Evolutionary conservation across 2,888 invertebrate genomes (phyloP), one percentile per base, ranked within the genome.

Genomic region (Patella caerulea): DNA sequence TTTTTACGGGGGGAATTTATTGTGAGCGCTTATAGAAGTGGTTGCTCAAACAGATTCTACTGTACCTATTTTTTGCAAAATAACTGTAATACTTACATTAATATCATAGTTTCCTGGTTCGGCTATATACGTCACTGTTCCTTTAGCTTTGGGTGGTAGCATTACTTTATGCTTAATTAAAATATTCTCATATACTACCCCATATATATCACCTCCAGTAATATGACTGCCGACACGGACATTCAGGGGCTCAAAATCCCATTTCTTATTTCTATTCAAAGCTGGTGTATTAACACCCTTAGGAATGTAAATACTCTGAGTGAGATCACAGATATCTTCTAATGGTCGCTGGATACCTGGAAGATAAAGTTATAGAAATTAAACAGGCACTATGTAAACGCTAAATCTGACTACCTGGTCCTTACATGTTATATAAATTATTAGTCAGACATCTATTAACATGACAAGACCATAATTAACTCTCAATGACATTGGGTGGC

Each of bases 241-340:
- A 70, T 86, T 88, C 70, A 83, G 82, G 24, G 89, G 88, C 77
- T 89, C 88, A 84, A 98, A 99, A 86, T 99, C 98, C 99, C 99
- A 99, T 81, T 94, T 92, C 77, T 93, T 91, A 1, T 95, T 94
- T 75, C 97, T 94, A 11, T 96, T 96, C 80, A 99, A 93, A 74
- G 96, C 94, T n/a, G 98, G 98, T 79, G 96, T 95, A 92, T 98
- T 99, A 74, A 99, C 95, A 92, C 99, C 99, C 94, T 98, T 99
- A 71, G 99, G 99, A 93, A 99, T 99, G 94, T 99, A 99, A 93
- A 99, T 99, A 91, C 97, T 98, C 91, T 95, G 94, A 1, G 98
- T 97, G 83, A 98, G 92, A 91, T 97, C 97, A 91, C 96, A 94
- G 92, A 99, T 99, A 93, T 98, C 98, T 82, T 93, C 97, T 89